Conservation (phyloP, 2,113 vertebrate species). For the Solea solea region DNA sequence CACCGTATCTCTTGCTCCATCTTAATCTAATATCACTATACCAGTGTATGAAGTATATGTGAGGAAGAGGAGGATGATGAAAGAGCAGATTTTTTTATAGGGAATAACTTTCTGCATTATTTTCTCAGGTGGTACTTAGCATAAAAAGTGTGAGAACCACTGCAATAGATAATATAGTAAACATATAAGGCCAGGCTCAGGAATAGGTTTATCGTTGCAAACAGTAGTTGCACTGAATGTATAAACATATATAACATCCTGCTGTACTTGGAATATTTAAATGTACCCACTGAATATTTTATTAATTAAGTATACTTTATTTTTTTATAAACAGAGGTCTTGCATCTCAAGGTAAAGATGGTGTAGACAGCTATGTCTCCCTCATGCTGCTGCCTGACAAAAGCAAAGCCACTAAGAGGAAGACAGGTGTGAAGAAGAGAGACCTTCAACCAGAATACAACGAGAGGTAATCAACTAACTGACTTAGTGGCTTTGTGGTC, state of each 20-base stretch:
- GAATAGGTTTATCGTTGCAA: no score
- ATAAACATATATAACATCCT: not conserved
- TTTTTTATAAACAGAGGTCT: constrained; percentile 78
- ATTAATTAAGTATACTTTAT: not conserved
- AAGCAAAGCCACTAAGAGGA: constrained; percentile 87
- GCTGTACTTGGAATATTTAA: not conserved
- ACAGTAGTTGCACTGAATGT: not conserved
- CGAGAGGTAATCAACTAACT: constrained; percentile 77
- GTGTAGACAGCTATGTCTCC: constrained; percentile 88
- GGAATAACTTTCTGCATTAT: no score
- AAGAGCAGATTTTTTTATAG: no score
- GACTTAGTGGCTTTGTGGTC: not conserved
- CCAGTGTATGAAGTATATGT: no score
- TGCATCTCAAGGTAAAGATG: constrained; percentile 81
- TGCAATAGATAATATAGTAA: no score
- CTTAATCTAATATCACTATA: no score
- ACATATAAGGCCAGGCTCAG: no score
- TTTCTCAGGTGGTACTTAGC: no score
- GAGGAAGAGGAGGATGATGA: no score
- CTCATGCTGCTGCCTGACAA: constrained; percentile 90
- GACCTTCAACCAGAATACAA: constrained; percentile 89
- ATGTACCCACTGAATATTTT: not conserved
- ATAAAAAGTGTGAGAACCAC: no score
- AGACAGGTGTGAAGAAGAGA: constrained; percentile 87
- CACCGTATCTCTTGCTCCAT: no score